A percentile compares a stretch with the other conserved stretches of the same genome.
These are phyloP conservation scores for Trachelus stipa DNA, from an alignment of 2,888 invertebrate species.

Conservation along the genomic window DNA sequence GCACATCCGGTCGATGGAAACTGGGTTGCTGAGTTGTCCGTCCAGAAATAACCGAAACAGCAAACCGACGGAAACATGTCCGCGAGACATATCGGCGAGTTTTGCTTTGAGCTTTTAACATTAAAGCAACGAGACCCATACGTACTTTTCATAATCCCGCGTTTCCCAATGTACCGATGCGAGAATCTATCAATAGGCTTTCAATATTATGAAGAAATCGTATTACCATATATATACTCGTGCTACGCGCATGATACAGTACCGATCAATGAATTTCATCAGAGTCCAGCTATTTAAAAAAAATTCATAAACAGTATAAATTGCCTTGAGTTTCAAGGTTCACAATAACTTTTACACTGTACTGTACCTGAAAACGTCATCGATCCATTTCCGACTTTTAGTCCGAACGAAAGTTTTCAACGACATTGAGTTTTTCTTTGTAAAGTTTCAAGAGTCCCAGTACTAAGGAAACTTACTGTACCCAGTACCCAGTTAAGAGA, in stretches of 20 bases:
- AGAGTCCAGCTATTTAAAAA: background rate
- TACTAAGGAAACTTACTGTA: background rate
- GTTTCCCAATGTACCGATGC: background rate
- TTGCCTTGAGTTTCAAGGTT: background rate
- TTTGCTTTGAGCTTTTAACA: background rate
- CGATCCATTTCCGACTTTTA: background rate
- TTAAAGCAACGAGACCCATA: background rate
- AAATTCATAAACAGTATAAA: background rate
- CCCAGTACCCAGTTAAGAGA: background rate
- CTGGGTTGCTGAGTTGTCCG: conserved; percentile 32
- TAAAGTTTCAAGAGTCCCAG: background rate
- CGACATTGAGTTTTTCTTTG: background rate
- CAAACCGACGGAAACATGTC: conserved; percentile 42
- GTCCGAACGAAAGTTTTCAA: background rate
- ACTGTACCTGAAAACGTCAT: background rate
- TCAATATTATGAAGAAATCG: background rate
- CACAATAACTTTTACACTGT: background rate
- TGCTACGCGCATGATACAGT: background rate
- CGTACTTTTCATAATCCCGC: background rate
- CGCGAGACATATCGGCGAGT: conserved; percentile 28
- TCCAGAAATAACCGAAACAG: conserved; percentile 47
- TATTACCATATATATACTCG: background rate
- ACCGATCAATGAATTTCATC: background rate
- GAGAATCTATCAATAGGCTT: background rate
- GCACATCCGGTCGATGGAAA: conserved; percentile 40